Evolutionary conservation across 2,888 invertebrate species (phyloP).

Genomic region (Perizoma flavofasciatum): DNA sequence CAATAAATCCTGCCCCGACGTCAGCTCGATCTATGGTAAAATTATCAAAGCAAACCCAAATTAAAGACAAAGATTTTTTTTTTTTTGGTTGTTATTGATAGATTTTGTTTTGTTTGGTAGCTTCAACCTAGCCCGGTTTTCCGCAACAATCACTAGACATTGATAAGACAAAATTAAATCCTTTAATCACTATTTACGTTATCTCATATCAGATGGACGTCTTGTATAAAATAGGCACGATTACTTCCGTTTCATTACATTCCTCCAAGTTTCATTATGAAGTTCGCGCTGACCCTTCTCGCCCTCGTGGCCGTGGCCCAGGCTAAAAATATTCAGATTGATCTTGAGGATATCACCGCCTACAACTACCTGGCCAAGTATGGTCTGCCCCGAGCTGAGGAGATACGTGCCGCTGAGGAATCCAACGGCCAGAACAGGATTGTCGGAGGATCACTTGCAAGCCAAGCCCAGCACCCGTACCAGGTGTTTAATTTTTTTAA

Average conservation of each 20-base stretch:
- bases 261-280: conserved; percentile 25
- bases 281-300: conserved; percentile 27
- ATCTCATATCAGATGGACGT: neutral
- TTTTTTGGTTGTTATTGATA: too few species aligned
- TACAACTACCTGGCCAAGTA: conserved; percentile 48
- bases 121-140: too few species aligned
- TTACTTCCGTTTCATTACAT: conserved; percentile 1
- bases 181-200: neutral
- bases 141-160: too few species aligned
- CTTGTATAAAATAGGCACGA: conserved; percentile 6
- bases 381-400: conserved; percentile 47
- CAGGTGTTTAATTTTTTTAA: conserved; percentile 35
- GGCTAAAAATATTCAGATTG: conserved; percentile 21
- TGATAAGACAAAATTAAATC: neutral
- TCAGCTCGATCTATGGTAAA: too few species aligned
- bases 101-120: too few species aligned
- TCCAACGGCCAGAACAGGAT: conserved; percentile 39
- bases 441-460: conserved; percentile 46
- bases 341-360: conserved; percentile 36
- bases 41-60: too few species aligned
- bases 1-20: too few species aligned
- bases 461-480: conserved; percentile 44
- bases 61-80: too few species aligned
- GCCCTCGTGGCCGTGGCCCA: conserved; percentile 38
- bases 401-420: conserved; percentile 45